These are phyloP conservation scores for Junco hyemalis DNA, from an alignment of 2,113 vertebrate species.

Conservation along the genomic window DNA sequence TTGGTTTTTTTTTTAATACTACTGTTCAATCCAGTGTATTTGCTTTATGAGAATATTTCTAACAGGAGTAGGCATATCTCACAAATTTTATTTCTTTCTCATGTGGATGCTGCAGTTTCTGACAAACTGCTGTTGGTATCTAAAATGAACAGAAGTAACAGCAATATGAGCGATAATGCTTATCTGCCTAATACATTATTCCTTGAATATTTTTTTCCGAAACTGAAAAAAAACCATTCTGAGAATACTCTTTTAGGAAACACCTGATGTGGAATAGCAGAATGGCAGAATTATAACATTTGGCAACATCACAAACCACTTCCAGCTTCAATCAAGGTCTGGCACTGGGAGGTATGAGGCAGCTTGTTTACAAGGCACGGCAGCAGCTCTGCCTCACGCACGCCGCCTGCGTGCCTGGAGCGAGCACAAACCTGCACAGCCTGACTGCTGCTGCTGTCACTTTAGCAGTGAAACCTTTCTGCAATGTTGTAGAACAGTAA, in stretches of 20 bases:
- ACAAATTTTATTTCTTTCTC: neutral
- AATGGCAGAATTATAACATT: neutral
- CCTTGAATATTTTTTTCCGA: neutral
- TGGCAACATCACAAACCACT: neutral
- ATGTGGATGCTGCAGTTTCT: neutral
- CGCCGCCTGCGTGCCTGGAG: fast-evolving
- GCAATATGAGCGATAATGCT: neutral
- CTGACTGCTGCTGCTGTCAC: neutral
- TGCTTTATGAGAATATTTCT: neutral
- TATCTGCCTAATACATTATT: neutral
- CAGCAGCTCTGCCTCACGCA: fast-evolving
- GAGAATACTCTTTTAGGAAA: constrained; percentile 11
- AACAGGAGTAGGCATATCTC: neutral
- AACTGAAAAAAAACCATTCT: neutral
- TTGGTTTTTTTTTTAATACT: neutral
- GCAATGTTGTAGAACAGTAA: neutral
- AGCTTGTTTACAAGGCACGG: neutral
- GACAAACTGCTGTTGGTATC: neutral
- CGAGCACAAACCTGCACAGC: fast-evolving
- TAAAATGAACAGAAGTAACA: neutral
- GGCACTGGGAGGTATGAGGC: neutral
- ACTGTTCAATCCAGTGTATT: neutral
- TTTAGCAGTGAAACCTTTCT: neutral
- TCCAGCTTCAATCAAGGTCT: neutral
- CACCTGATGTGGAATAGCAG: neutral